phyloP scores from a whole-genome alignment of 2,797 vertebrate genomes.

The Eidolon dupreanum region DNA sequence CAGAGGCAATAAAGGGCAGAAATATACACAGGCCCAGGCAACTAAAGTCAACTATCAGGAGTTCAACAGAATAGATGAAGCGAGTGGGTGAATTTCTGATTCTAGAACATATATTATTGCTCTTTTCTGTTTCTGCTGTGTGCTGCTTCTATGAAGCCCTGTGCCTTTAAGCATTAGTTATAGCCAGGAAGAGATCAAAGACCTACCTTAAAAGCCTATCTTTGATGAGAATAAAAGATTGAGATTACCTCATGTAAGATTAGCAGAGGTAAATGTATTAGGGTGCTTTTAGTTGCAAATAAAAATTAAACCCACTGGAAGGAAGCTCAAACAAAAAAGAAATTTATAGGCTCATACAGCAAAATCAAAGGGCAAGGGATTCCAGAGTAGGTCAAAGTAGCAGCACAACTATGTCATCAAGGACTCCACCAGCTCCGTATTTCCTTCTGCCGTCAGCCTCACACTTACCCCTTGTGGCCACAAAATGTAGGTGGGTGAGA shows the following conservation, averaged over 20 bases:
- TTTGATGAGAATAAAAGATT: not conserved
- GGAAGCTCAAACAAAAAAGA: not conserved
- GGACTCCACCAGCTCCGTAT: not conserved
- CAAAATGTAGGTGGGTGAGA: not conserved
- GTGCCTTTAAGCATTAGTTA: not conserved
- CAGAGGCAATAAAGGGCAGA: not conserved
- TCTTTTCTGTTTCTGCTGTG: not conserved
- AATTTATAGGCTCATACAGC: not conserved
- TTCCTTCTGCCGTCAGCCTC: not conserved
- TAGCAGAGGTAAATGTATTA: not conserved
- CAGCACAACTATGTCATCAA: not conserved
- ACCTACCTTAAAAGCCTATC: not conserved
- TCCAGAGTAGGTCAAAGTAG: not conserved
- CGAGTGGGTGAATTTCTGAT: not conserved
- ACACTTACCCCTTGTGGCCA: not conserved
- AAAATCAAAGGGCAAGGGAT: not conserved
- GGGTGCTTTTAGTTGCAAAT: not conserved
- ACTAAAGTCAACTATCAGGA: not conserved
- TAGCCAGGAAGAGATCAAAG: constrained; percentile 4
- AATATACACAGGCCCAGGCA: not conserved
- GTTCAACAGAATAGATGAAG: not conserved
- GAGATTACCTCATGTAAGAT: not conserved
- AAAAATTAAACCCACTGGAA: not conserved
- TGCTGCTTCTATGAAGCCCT: constrained; percentile 6
- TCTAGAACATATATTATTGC: not conserved